Evolutionary conservation across 2,113 vertebrate species (phyloP).

Genomic region (Anoura caudifer): DNA sequence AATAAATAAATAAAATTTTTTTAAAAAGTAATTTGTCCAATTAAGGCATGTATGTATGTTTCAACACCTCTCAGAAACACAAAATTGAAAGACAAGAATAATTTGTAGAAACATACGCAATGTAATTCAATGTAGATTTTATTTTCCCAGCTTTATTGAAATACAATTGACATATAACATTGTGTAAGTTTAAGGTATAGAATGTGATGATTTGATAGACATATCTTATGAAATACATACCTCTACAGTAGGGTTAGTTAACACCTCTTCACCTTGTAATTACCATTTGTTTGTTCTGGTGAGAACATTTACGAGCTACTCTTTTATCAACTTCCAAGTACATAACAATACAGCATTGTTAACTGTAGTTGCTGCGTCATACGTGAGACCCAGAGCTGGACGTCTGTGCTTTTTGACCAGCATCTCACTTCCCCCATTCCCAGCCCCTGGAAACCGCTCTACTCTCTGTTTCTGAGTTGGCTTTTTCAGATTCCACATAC

Average conservation of each 20-base stretch:
- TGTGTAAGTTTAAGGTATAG: background rate
- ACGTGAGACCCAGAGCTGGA: background rate
- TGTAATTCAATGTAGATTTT: background rate
- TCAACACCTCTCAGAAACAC: background rate
- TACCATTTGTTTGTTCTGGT: background rate
- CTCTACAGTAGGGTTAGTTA: background rate
- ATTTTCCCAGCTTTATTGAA: background rate
- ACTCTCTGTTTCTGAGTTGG: background rate
- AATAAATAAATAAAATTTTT: background rate
- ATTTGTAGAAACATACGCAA: background rate
- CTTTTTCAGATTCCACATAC: background rate
- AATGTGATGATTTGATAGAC: background rate
- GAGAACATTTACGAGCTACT: background rate
- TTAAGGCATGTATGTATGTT: background rate
- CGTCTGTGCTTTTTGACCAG: background rate
- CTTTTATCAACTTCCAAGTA: background rate
- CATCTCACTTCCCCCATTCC: background rate
- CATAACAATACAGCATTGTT: background rate
- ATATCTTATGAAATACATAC: background rate
- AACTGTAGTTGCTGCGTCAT: background rate
- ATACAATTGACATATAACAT: background rate
- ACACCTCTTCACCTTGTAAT: background rate
- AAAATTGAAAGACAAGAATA: constrained; percentile 20
- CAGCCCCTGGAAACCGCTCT: background rate
- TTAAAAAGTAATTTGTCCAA: background rate